These are phyloP conservation scores for Natrix natrix DNA, from an alignment of 2,797 vertebrate species.

Conservation along the genomic window DNA sequence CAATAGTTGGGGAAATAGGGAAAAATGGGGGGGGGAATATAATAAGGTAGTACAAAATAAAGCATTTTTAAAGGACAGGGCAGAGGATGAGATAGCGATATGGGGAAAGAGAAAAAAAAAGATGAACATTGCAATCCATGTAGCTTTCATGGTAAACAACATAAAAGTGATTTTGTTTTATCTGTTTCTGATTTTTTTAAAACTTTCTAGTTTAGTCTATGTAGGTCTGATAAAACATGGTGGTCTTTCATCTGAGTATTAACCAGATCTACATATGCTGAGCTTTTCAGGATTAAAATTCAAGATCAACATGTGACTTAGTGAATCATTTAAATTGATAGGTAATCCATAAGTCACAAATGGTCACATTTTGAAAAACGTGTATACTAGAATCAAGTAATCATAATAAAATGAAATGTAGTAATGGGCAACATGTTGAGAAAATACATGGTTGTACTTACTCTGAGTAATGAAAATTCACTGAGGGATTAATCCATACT, in stretches of 20 bases:
- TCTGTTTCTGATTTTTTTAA: not conserved
- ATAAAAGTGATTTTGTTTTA: not conserved
- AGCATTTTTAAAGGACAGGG: not conserved
- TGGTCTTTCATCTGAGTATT: not conserved
- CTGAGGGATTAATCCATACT: not conserved
- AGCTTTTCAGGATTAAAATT: not conserved
- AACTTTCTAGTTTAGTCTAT: not conserved
- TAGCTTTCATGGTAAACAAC: not conserved
- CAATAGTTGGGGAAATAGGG: not conserved
- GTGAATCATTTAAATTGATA: not conserved
- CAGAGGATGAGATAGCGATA: not conserved
- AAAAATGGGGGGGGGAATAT: not conserved
- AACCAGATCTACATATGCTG: not conserved
- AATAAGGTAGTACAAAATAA: not conserved
- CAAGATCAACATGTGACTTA: not conserved
- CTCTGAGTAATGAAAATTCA: not conserved
- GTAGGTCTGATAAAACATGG: not conserved
- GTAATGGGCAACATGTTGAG: not conserved
- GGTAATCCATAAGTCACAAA: not conserved
- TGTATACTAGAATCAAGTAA: not conserved
- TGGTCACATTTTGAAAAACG: not conserved
- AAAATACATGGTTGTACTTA: not conserved
- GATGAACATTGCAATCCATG: not conserved
- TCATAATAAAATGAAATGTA: not conserved
- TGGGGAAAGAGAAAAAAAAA: not conserved